These are phyloP conservation scores for Ips nitidus DNA, from an alignment of 1,140 invertebrate species.

Conservation along the genomic window DNA sequence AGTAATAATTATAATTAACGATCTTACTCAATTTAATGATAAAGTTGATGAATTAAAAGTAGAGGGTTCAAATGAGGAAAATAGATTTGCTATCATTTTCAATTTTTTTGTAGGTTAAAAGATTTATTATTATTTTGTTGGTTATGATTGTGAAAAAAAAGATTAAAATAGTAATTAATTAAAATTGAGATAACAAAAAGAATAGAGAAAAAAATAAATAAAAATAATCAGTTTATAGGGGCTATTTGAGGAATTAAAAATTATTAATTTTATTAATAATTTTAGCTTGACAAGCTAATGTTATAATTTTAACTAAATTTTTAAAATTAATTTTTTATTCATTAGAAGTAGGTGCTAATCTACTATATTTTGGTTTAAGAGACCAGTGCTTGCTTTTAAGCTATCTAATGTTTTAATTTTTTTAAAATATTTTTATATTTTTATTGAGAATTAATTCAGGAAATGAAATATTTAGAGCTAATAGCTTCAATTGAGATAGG, in stretches of 20 bases:
- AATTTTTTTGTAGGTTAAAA: conserved; percentile 40
- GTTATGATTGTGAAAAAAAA: conserved; percentile 35
- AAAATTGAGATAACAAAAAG: conserved; percentile 36
- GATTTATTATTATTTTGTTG: conserved; percentile 43
- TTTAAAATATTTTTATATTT: conserved; percentile 57
- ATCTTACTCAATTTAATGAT: conserved; percentile 59
- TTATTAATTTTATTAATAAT: conserved; percentile 54
- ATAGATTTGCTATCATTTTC: conserved; percentile 61
- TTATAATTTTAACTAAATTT: conserved; percentile 57
- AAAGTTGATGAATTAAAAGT: conserved; percentile 49
- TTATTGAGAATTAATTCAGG: conserved; percentile 59
- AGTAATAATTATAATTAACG: conserved; percentile 54
- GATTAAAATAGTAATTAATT: conserved; percentile 54
- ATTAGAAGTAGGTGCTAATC: conserved; percentile 58
- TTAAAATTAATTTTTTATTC: conserved; percentile 38
- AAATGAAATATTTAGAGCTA: conserved; percentile 14
- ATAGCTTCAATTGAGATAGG: conserved; percentile 68
- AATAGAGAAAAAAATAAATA: conserved; percentile 53
- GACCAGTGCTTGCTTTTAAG: conserved; percentile 63
- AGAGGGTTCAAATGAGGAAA: conserved; percentile 58
- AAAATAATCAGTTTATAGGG: conserved; percentile 56
- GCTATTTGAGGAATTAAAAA: conserved; percentile 60
- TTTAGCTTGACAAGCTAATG: conserved; percentile 61
- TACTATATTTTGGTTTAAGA: conserved; percentile 58
- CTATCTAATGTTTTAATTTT: conserved; percentile 56